Conservation (phyloP, 1,140 invertebrate species). For the Drosophila orosa region DNA sequence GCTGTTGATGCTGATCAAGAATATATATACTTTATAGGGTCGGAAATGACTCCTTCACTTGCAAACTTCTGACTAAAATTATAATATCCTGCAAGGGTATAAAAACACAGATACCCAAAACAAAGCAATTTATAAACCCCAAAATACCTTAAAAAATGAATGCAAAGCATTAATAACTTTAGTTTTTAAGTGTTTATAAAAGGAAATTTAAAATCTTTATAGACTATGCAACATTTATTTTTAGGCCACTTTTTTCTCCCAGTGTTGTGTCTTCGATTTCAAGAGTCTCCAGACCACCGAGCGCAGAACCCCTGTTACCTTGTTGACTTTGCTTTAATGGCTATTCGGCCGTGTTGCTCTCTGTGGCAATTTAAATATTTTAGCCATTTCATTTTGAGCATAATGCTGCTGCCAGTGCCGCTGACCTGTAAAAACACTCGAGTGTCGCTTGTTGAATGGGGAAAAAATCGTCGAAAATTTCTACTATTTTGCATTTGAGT, state of each 20-base stretch:
- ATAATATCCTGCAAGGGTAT: no score
- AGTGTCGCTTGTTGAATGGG: conserved; percentile 33
- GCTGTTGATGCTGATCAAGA: no score
- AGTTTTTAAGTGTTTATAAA: no score
- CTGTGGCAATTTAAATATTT: conserved; percentile 77
- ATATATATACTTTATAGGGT: no score
- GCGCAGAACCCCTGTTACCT: conserved; percentile 49
- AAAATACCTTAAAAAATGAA: no score
- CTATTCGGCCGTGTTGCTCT: conserved; percentile 60
- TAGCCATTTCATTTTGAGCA: conserved; percentile 66
- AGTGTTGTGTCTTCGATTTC: conserved; percentile 13
- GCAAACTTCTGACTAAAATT: no score
- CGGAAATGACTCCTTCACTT: no score
- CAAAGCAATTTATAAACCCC: no score
- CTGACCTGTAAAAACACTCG: conserved; percentile 43
- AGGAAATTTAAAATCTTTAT: background rate
- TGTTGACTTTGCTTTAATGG: conserved; percentile 76
- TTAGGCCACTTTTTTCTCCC: background rate
- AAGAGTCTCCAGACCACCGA: conserved; percentile 29
- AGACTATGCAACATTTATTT: background rate
- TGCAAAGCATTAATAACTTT: no score
- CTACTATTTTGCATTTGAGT: conserved; percentile 64
- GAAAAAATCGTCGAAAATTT: conserved; percentile 62
- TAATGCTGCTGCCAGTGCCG: conserved; percentile 11
- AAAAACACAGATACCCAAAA: no score